Evolutionary conservation across 2,888 invertebrate genomes (phyloP), one percentile per base, ranked within the genome.

Genomic region (Agelastica alni): DNA sequence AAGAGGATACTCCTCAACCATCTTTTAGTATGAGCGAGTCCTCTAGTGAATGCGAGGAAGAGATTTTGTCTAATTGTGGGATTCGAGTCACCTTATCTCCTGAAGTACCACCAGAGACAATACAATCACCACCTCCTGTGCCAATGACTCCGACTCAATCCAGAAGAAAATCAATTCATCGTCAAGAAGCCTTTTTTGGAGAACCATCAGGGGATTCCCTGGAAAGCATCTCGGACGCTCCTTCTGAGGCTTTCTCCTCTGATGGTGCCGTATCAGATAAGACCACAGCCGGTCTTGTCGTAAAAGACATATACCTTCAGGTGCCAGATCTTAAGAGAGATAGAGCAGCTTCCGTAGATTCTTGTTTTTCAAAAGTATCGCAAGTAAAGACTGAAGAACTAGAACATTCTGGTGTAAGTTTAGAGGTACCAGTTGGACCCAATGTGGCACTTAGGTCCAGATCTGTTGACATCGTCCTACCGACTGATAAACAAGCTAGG

Each of bases 341-440:
- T 72, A 85, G 93, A 12, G 93, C 93, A 12, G 92, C 91, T 22
- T 92, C 92, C 0, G 91, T 93, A 1, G 93, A 93, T 73, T 91
- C 92, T 12, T 89, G 91, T 71, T 93, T 92, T 75, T 85, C 89
- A 53, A 88, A 89, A 77, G 83, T 88, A 45, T 87, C 89, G 41
- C 83, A 84, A 60, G 84, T 84, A 49, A 85, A 88, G 74, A 85
- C 88, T 13, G 87, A 86, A 68, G 87, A 89, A 70, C 71, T 89
- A 61, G 79, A 82, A 63, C 84, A 86, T 66, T 84, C 84, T 47
- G 81, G 80, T 17, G 80, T 81, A 54, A 82, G 82, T 42, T 78
- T 88, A 59, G 83, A 86, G 52, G 90, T 90, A 53, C 90, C 91
- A 3, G 86, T 86, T 44, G 83, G 85, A 54, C 77, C 79, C 22